Conservation (phyloP, 2,797 vertebrate genomes). For the Lithobates sylvaticus region DNA sequence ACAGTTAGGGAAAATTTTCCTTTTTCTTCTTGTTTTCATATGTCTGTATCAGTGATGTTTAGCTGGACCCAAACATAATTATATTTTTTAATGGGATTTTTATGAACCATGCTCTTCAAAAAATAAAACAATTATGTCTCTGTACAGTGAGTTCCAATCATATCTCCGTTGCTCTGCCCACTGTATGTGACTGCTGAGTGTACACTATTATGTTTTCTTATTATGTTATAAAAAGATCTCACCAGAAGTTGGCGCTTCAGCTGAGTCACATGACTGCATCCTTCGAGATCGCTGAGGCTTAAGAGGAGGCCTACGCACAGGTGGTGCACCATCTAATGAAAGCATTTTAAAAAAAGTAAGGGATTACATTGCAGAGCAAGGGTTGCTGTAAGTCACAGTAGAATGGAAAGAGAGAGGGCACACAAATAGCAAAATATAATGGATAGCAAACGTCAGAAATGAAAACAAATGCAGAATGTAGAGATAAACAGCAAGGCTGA, state of each 20-base stretch:
- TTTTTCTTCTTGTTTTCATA: too few species aligned
- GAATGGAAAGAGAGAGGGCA: neutral
- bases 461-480: slow-evolving; percentile 1
- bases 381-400: neutral
- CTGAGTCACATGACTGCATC: slow-evolving; percentile 85
- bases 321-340: slow-evolving; percentile 70
- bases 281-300: slow-evolving; percentile 81
- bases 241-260: slow-evolving; percentile 64
- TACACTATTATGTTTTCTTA: neutral
- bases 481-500: neutral
- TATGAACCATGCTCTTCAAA: too few species aligned
- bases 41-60: too few species aligned
- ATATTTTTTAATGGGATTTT: too few species aligned
- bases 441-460: slow-evolving; percentile 28
- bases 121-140: too few species aligned
- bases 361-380: neutral
- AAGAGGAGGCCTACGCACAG: slow-evolving; percentile 72
- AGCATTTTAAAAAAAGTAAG: slow-evolving; percentile 5
- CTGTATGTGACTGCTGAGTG: too few species aligned
- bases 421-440: slow-evolving; percentile 25
- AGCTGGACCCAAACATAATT: too few species aligned
- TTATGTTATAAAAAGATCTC: neutral
- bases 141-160: too few species aligned
- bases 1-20: too few species aligned
- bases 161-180: too few species aligned